A percentile compares a stretch with the other conserved stretches of the same genome.
phyloP scores from a whole-genome alignment of 1,140 invertebrate species.

The Metaphire vulgaris region DNA sequence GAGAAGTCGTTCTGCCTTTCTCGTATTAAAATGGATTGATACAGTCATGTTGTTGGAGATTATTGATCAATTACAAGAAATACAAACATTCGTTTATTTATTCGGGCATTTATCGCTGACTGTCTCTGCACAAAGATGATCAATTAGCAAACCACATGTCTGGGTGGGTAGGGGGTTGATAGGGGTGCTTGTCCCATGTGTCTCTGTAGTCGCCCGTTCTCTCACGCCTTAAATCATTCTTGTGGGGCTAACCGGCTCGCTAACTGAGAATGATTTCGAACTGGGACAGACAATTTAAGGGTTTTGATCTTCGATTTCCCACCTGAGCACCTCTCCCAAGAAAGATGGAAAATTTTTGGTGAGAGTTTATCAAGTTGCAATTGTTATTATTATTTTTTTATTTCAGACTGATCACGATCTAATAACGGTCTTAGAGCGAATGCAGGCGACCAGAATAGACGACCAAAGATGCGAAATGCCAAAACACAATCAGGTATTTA shows the following conservation, averaged over 20 bases:
- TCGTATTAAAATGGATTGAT: no score
- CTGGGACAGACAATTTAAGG: background rate
- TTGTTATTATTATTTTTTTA: background rate
- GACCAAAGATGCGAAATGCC: slow-evolving; percentile 89
- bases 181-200: no score
- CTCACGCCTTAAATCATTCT: background rate
- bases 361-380: no score
- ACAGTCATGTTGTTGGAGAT: no score
- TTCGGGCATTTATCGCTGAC: no score
- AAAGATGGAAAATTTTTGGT: background rate
- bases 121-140: no score
- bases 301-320: background rate
- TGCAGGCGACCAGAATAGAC: slow-evolving; percentile 83
- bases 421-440: slow-evolving; percentile 80
- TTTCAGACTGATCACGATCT: slow-evolving; percentile 38
- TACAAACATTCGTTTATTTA: no score
- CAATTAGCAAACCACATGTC: no score
- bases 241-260: no score
- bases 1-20: no score
- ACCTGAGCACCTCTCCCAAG: background rate
- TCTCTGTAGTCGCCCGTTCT: background rate
- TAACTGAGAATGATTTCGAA: background rate
- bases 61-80: no score
- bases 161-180: no score
- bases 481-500: background rate